These are phyloP conservation scores for Garrulus glandarius DNA, from an alignment of 2,797 vertebrate genomes.

Conservation along the genomic window DNA sequence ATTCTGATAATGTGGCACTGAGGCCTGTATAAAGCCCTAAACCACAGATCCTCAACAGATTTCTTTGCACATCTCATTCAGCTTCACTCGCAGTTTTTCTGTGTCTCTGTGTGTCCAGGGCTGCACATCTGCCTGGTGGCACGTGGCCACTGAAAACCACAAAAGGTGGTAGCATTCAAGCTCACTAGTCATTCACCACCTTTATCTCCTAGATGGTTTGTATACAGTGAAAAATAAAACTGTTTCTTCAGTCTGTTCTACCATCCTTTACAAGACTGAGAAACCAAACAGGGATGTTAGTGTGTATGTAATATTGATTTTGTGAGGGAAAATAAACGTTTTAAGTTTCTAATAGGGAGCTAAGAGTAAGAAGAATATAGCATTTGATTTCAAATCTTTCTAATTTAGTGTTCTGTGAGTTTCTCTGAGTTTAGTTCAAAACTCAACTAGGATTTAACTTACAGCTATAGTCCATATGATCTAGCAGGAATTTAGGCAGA, in stretches of 20 bases:
- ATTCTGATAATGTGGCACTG: neutral
- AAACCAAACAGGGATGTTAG: neutral
- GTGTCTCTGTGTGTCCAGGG: neutral
- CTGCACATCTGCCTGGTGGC: neutral
- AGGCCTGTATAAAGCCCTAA: neutral
- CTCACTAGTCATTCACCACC: neutral
- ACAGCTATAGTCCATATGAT: neutral
- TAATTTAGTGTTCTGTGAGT: neutral
- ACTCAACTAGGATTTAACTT: neutral
- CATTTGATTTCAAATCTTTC: neutral
- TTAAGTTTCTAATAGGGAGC: neutral
- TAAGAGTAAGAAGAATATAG: neutral
- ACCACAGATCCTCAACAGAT: neutral
- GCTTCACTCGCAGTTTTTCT: fast-evolving
- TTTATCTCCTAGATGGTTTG: neutral
- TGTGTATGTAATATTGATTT: neutral
- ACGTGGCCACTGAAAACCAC: fast-evolving
- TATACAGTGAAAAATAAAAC: neutral
- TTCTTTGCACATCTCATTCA: neutral
- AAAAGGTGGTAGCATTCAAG: neutral
- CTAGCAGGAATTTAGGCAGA: neutral
- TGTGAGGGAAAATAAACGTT: neutral
- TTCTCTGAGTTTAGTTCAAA: neutral
- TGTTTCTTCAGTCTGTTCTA: neutral
- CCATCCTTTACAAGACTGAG: neutral